These are phyloP conservation scores for Podarcis siculus DNA, from an alignment of 2,797 vertebrate genomes.

Conservation along the genomic window DNA sequence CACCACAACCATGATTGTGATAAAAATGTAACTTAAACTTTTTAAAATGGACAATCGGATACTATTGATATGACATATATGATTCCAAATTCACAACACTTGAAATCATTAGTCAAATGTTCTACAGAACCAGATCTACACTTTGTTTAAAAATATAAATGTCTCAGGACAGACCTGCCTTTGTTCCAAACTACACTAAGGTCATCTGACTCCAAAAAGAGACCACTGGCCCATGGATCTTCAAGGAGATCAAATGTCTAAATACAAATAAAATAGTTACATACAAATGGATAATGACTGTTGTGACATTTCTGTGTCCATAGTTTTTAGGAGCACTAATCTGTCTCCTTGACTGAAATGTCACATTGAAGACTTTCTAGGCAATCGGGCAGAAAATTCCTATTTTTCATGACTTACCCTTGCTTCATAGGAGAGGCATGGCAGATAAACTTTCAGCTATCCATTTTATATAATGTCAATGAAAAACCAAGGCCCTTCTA, in stretches of 20 bases:
- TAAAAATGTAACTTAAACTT: not conserved
- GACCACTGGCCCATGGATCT: not conserved
- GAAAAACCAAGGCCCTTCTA: not conserved
- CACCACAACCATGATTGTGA: not conserved
- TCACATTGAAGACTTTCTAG: constrained; percentile 8
- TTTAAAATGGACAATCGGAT: not conserved
- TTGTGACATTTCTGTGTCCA: constrained; percentile 14
- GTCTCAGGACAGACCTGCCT: not conserved
- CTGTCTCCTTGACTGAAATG: constrained; percentile 20
- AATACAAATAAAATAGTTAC: constrained; percentile 12
- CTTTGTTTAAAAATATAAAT: not conserved
- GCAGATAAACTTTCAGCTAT: not conserved
- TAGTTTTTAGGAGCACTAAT: not conserved
- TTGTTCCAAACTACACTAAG: constrained; percentile 1
- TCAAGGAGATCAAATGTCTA: constrained; percentile 1
- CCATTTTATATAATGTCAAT: not conserved
- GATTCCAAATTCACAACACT: not conserved
- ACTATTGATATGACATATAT: not conserved
- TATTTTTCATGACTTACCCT: constrained; percentile 7
- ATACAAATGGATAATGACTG: constrained; percentile 7
- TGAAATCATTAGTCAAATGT: not conserved
- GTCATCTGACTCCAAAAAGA: not conserved
- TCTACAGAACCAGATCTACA: not conserved
- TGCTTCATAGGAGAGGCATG: not conserved
- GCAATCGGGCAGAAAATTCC: constrained; percentile 2